Base-by-base conservation (phyloP, 2,113 vertebrate species). In the Sphyrna mokarran region DNA sequence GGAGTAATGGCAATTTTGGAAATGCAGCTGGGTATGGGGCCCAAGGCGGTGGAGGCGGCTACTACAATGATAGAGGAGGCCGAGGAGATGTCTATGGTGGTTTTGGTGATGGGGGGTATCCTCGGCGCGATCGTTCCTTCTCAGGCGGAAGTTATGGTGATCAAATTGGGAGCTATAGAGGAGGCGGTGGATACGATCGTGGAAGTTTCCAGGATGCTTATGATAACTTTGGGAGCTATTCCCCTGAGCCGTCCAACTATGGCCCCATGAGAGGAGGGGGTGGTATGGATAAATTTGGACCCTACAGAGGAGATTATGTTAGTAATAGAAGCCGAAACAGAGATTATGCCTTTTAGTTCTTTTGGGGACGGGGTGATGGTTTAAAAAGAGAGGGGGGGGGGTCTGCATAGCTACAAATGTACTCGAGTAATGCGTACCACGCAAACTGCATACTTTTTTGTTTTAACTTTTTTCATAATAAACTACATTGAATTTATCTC, bases 171-270 rank as follows among this genome's bases (percentile, higher is more conserved):
- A 98, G 98, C 95, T 98, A 98, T 96, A 98, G 98, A n/a, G 96
- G 97, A 0, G 97, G 96, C 40, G 97, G 98, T 58, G 98, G 98
- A 40, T 98, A 98, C 97, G 98, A 98, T 96, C 98, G 98, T 96
- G 98, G 98, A 96, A 99, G 99, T 97, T 95, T 95, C 94, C 40
- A 43, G 66, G 94, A 95, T 70, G 98, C 98, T 96, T 99, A 98
- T 98, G 98, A 98, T 80, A 98, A 99, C 97, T 99, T 99, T 97
- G 98, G 99, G 96, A 98, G 97, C 97, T 99, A 99, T 97, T 98
- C 98, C 98, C 98, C 99, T 97, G 99, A 99, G 96, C 98, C 98
- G 97, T 98, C 99, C 94, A 98, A 97, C 72, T 99, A 99, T 95
- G 98, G 99, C 96, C 98, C 99, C 93, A 98, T 99, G 98, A 99